phyloP scores from a whole-genome alignment of 2,797 vertebrate genomes.

The Pseudochromis fuscus region DNA sequence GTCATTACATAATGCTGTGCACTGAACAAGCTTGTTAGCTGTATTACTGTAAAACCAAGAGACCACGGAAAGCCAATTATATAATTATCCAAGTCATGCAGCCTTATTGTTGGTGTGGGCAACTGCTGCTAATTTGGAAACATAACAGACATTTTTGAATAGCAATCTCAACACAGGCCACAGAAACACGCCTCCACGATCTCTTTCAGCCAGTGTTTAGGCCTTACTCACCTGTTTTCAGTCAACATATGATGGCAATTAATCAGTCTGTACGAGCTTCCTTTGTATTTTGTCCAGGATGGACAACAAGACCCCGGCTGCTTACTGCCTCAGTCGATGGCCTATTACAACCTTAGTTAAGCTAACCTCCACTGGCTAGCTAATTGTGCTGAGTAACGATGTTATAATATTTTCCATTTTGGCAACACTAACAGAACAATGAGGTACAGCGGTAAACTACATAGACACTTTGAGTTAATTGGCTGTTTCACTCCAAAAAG shows the following conservation, averaged over 20 bases:
- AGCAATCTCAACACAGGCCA: conserved; percentile 13
- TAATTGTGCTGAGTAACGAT: conserved; percentile 20
- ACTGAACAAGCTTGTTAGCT: background rate
- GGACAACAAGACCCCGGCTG: conserved; percentile 13
- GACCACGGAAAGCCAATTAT: background rate
- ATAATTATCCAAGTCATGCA: background rate
- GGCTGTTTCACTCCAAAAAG: background rate
- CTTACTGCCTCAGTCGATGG: conserved; percentile 39
- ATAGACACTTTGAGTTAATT: background rate
- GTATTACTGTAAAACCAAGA: background rate
- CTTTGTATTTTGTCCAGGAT: conserved; percentile 32
- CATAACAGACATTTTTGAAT: too few relatives aligned
- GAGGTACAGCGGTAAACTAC: background rate
- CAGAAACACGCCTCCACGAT: background rate
- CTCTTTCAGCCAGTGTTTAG: background rate
- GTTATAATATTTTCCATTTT: conserved; percentile 29
- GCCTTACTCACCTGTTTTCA: conserved; percentile 80
- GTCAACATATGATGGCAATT: conserved; percentile 81
- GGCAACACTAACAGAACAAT: background rate
- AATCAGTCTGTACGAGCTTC: conserved; percentile 34
- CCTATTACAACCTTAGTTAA: conserved; percentile 46
- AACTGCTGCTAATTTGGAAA: background rate
- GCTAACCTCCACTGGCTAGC: conserved; percentile 35
- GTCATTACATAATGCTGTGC: background rate
- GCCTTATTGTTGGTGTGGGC: background rate